Base-by-base conservation (phyloP, 2,113 vertebrate genomes). In the Cephalopholis sonnerati region DNA sequence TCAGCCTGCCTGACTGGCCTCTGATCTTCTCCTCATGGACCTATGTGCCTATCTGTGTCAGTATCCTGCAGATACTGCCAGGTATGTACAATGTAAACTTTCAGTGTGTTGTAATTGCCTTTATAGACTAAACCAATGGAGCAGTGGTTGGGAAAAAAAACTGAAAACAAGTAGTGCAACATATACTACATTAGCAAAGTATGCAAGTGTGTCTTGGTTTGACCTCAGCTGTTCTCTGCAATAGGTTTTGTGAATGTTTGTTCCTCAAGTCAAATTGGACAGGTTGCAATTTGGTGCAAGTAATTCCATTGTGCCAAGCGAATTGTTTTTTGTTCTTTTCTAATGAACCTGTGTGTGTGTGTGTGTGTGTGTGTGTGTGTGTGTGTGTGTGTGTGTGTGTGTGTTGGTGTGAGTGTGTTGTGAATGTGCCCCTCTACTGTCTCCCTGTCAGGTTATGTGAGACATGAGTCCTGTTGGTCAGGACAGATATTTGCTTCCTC, bases 11-110 rank as follows among this genome's bases (percentile, higher is more conserved):
- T 59, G 32, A 48, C 66, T 51, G 64, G 17, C 73, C 54, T 83
- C 74, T 29, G 25, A 71, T 50, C 48, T 79, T 76, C 53, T 29
- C 77, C 68, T 63, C 70, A 51, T 90, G 87, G 90, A 92, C 89
- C 86, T 92, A 89, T 77, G 91, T 90, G 83, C 89, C 87, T 62
- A 22, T 80, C 81, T 84, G 82, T 63, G 62, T 48, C 73, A 71
- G 80, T 55, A 72, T 87, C 39, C 48, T 41, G 4, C 76, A 75
- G 82, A 77, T 59, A 29, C 63, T 22, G 61, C 24, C 69, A 71
- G 76, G 73, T 83, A 80, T 66, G 73, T 77, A 64, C 81, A 57
- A 74, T 58, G 44, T 84, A 50, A 80, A 77, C 25, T 11, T 41
- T 72, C 54, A 72, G 22, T 73, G 70, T 87, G 74, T 83, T 44